Evolutionary conservation across 2,797 vertebrate species (phyloP), one percentile per base, ranked within the genome.

Genomic region (Masticophis lateralis): DNA sequence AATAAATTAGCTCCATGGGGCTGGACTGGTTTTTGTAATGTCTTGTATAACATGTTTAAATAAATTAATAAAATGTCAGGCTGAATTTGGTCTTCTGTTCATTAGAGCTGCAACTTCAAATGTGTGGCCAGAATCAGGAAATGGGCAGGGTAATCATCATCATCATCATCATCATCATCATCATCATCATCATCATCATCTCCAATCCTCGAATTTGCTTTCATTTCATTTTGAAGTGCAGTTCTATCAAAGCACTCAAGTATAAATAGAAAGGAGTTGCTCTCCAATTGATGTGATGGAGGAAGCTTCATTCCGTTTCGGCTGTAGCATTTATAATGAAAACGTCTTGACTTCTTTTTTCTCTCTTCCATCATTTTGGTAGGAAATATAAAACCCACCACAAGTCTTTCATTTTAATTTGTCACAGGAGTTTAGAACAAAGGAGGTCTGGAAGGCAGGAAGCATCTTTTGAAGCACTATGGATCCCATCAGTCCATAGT

Each of bases 341-440:
- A 94, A 94, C 43, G 27, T 93, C 88, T 90, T 69, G 43, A 2
- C 16, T 88, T 25, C 27, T 63, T 95, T 95, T 92, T 92, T 91
- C 92, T 94, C 95, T 89, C 94, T 56, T 89, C 90, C 43, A 1
- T 89, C 47, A 91, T 86, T 94, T 93, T 7, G 92, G 37, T 11
- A 32, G 18, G 74, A 28, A 94, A 92, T 20, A 94, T 47, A 92
- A 95, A 96, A 96, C 79, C 86, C 92, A 92, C 88, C 16, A 56
- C 89, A 94, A 11, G 57, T 89, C 94, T 94, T 96, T 94, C 32
- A 51, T 95, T 95, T 94, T 89, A 53, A 93, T 95, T 95, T 94
- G 92, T 91, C 86, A 91, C 63, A 43, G 55, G 90, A 91, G 37
- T 27, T 90, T 92, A 56, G 13, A 27, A 56, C 94, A 92, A 95